A percentile compares a stretch with the other conserved stretches of the same genome.
These are phyloP conservation scores for Antennarius maculatus DNA, from an alignment of 2,797 vertebrate species.

Conservation along the genomic window DNA sequence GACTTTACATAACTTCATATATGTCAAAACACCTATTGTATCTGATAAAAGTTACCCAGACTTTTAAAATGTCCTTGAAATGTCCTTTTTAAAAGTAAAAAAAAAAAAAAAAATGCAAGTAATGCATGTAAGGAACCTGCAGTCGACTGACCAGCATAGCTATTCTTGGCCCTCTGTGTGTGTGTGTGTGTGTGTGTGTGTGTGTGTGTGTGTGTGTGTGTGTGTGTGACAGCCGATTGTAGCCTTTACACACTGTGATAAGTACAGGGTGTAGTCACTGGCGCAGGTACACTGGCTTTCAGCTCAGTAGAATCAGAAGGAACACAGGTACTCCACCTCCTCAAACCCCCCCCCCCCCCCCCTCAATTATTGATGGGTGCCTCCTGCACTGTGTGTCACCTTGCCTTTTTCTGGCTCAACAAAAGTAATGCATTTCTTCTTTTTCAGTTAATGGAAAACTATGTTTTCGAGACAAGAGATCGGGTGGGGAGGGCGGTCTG, in stretches of 20 bases:
- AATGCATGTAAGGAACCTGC: constrained; percentile 24
- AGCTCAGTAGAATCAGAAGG: constrained; percentile 34
- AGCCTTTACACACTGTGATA: constrained; percentile 25
- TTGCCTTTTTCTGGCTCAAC: not conserved
- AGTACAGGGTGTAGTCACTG: constrained; percentile 38
- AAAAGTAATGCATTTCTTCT: constrained; percentile 23
- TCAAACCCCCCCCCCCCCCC: constrained; percentile 22
- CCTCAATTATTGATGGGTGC: constrained; percentile 51
- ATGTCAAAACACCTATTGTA: not conserved
- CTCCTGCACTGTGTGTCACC: constrained; percentile 8
- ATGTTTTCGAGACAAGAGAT: constrained; percentile 20
- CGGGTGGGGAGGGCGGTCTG: constrained; percentile 2
- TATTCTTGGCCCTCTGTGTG: constrained; percentile 11
- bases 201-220: too few relatives aligned
- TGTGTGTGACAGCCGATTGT: constrained; percentile 1
- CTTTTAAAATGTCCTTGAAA: not conserved
- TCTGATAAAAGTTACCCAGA: not conserved
- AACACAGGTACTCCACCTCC: constrained; percentile 48
- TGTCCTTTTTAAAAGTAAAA: constrained; percentile 1
- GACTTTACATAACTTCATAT: too few relatives aligned
- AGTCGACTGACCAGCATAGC: not conserved
- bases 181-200: too few relatives aligned
- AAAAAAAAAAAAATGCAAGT: too few relatives aligned
- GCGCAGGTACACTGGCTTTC: constrained; percentile 34
- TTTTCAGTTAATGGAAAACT: not conserved